phyloP scores from a whole-genome alignment of 1,140 invertebrate species.

The Paramacrobiotus metropolitanus region DNA sequence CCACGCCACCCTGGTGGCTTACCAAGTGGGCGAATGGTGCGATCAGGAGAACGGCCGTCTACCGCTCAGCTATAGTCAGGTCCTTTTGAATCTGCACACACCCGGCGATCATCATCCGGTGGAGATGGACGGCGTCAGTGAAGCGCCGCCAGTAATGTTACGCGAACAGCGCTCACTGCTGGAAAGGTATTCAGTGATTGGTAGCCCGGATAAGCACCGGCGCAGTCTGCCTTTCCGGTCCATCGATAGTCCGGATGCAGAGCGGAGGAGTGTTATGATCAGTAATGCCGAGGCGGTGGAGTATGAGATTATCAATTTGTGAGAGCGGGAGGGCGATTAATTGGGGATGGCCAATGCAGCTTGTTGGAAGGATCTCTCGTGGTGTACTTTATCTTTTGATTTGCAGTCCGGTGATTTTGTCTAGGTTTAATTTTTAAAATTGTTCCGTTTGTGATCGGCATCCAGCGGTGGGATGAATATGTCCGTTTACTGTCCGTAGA shows the following conservation, averaged over 20 bases:
- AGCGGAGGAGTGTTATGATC: background rate
- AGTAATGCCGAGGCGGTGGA: background rate
- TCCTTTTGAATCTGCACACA: background rate
- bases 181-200: background rate
- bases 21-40: constrained; percentile 33
- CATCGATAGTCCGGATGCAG: constrained; percentile 2
- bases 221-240: background rate
- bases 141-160: background rate
- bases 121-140: background rate
- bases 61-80: background rate
- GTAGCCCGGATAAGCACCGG: background rate
- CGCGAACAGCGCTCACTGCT: background rate
- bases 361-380: too few species aligned
- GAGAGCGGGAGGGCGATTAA: too few species aligned
- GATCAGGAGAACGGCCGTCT: background rate
- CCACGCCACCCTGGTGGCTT: constrained; percentile 64
- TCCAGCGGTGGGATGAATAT: too few species aligned
- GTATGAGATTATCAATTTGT: background rate
- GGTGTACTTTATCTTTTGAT: too few species aligned
- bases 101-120: background rate
- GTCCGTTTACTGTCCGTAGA: too few species aligned
- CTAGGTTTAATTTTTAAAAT: too few species aligned
- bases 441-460: too few species aligned
- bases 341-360: too few species aligned
- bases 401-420: too few species aligned